Base-by-base conservation (phyloP, 2,797 vertebrate species). In the Periparus ater region DNA sequence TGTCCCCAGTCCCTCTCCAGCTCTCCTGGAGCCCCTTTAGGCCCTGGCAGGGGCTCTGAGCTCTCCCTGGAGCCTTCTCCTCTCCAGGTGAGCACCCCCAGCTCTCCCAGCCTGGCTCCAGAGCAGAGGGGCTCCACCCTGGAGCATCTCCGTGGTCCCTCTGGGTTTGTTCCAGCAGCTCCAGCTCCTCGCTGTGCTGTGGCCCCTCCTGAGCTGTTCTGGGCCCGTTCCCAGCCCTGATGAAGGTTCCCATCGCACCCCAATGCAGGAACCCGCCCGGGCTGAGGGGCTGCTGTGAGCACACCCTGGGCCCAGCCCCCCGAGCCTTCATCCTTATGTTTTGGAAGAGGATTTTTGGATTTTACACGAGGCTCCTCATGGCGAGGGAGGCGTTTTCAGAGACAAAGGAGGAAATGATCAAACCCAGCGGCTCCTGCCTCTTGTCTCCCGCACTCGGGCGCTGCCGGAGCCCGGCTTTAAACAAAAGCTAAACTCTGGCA, bases 401-500 rank as follows among this genome's bases (percentile, higher is more conserved):
- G 61, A 23, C 78, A 70, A 74, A 89, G 73, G 34, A 23, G 62
- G 57, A 16, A 25, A 76, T 61, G 68, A 88, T 95, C 94, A 91
- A 91, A 80, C 94, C 63, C 87, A 21, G 78, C 40, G 79, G 72
- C 70, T 92, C 72, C 72, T 50, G 79, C 61, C 72, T 94, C 88
- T 95, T 76, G 86, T 95, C 86, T 87, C 53, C 44, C 32, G 74
- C 3, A 1, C 55, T 87, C 32, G 2, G 66, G 62, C 84, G 17
- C 86, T 17, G 81, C 7, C 50, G 80, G 67, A 95, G 82, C 66
- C 44, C 50, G 23, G 68, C 88, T 74, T 91, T 67, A 92, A 85
- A 89, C 96, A 74, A 86, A 91, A 94, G 88, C 86, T 79, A 91
- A 91, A 92, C 80, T 53, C 61, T 72, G 91, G 11, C 94, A 29